A percentile compares a stretch with the other conserved stretches of the same genome.
phyloP scores from a whole-genome alignment of 2,797 vertebrate genomes.

The Tarsius wallacei region DNA sequence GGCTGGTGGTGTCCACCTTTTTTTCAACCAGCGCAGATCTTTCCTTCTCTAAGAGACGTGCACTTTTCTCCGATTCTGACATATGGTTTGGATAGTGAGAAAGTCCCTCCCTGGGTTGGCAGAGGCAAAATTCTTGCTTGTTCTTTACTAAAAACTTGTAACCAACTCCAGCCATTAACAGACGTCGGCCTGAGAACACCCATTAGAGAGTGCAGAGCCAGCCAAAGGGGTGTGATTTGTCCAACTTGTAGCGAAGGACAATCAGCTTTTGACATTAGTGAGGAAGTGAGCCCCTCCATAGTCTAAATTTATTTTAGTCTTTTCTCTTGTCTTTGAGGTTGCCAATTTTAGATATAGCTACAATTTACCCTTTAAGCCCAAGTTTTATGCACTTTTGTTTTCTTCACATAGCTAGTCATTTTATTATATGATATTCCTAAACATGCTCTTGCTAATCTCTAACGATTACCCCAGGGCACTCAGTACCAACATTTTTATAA shows the following conservation, averaged over 20 bases:
- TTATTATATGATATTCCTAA: constrained; percentile 47
- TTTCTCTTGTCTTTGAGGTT: constrained; percentile 67
- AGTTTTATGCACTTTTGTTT: constrained; percentile 50
- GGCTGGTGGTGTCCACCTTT: background rate
- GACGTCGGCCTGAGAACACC: background rate
- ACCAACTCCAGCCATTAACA: background rate
- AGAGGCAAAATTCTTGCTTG: constrained; percentile 30
- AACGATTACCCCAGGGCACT: background rate
- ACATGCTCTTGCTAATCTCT: constrained; percentile 37
- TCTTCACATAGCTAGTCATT: constrained; percentile 58
- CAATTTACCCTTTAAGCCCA: constrained; percentile 60
- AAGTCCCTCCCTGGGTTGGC: background rate
- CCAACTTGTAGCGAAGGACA: background rate
- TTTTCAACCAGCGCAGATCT: background rate
- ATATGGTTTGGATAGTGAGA: background rate
- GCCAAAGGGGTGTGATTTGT: background rate
- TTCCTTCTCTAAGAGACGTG: background rate
- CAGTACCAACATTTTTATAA: constrained; percentile 62
- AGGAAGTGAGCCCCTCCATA: constrained; percentile 39
- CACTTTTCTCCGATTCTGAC: background rate
- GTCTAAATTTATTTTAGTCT: constrained; percentile 60
- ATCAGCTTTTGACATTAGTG: constrained; percentile 48
- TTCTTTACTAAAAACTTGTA: constrained; percentile 31
- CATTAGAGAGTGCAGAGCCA: background rate
- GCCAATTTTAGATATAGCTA: constrained; percentile 47